phyloP scores from a whole-genome alignment of 2,888 invertebrate genomes.

The Drosophila neotestacea region DNA sequence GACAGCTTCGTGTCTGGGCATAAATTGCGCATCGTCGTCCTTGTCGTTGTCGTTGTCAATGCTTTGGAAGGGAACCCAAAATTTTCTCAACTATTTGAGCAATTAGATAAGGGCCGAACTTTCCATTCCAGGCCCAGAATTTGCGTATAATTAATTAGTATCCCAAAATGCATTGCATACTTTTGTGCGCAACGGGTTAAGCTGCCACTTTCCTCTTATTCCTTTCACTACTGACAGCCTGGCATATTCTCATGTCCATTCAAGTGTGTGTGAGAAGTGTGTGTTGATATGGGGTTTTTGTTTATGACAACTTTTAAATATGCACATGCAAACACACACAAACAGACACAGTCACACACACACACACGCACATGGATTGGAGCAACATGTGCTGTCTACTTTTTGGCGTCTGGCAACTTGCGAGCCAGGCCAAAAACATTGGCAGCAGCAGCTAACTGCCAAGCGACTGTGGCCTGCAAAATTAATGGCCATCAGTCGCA shows the following conservation, averaged over 20 bases:
- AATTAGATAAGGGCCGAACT: slow-evolving; percentile 51
- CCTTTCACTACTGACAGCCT: not conserved
- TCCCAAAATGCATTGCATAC: slow-evolving; percentile 53
- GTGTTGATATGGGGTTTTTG: slow-evolving; percentile 35
- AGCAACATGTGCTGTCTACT: slow-evolving; percentile 64
- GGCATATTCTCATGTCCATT: slow-evolving; percentile 48
- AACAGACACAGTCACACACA: not conserved
- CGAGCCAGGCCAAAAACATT: slow-evolving; percentile 28
- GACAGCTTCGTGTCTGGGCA: slow-evolving; percentile 69
- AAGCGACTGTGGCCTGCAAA: slow-evolving; percentile 67
- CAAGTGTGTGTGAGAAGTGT: slow-evolving; percentile 4
- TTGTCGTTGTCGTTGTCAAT: slow-evolving; percentile 6
- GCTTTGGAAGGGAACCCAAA: slow-evolving; percentile 6
- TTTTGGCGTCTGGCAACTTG: slow-evolving; percentile 48
- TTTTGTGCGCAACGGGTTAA: slow-evolving; percentile 45
- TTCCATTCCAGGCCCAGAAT: slow-evolving; percentile 19
- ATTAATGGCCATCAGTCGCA: slow-evolving; percentile 80
- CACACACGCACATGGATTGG: not conserved
- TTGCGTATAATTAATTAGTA: slow-evolving; percentile 57
- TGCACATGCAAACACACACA: slow-evolving; percentile 39
- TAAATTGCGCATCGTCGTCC: slow-evolving; percentile 61
- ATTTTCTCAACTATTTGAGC: slow-evolving; percentile 69
- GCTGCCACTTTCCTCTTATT: not conserved
- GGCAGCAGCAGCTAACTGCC: slow-evolving; percentile 40
- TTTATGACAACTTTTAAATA: slow-evolving; percentile 69